These are phyloP conservation scores for Deilephila elpenor DNA, from an alignment of 2,888 invertebrate species.

Conservation along the genomic window DNA sequence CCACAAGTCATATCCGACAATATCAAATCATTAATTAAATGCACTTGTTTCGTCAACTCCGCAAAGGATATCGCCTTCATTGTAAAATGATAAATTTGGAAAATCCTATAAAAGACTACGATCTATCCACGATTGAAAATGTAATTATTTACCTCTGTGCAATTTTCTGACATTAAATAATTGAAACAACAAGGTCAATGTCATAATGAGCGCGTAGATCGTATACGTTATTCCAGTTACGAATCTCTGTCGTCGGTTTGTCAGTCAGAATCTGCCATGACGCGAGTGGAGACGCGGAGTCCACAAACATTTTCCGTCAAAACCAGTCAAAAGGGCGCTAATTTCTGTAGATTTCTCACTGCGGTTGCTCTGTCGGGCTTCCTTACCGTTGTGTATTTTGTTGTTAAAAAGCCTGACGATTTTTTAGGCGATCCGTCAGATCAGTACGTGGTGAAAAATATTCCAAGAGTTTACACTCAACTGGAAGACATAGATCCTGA, in stretches of 20 bases:
- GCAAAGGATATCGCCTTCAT: constrained; percentile 55
- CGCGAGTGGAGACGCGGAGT: constrained; percentile 68
- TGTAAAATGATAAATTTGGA: constrained; percentile 9
- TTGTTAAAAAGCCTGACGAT: constrained; percentile 57
- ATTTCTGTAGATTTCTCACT: constrained; percentile 60
- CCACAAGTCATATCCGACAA: constrained; percentile 67
- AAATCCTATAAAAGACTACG: constrained; percentile 11
- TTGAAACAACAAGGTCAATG: constrained; percentile 61
- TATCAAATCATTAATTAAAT: constrained; percentile 69
- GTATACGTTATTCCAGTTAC: constrained; percentile 64
- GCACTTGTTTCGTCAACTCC: constrained; percentile 66
- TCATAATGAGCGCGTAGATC: constrained; percentile 61
- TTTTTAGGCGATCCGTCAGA: constrained; percentile 69
- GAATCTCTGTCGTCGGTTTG: constrained; percentile 57
- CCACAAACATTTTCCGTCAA: constrained; percentile 61
- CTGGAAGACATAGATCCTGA: constrained; percentile 78
- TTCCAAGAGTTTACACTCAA: constrained; percentile 69
- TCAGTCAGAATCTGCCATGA: constrained; percentile 77
- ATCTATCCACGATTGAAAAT: neutral
- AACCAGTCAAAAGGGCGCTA: constrained; percentile 61
- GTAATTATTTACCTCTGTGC: constrained; percentile 40
- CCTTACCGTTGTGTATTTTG: constrained; percentile 56
- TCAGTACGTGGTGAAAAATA: constrained; percentile 65
- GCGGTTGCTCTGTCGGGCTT: constrained; percentile 53
- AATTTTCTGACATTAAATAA: constrained; percentile 46